Base-by-base conservation (phyloP, 2,888 invertebrate species). In the Globia sparganii region DNA sequence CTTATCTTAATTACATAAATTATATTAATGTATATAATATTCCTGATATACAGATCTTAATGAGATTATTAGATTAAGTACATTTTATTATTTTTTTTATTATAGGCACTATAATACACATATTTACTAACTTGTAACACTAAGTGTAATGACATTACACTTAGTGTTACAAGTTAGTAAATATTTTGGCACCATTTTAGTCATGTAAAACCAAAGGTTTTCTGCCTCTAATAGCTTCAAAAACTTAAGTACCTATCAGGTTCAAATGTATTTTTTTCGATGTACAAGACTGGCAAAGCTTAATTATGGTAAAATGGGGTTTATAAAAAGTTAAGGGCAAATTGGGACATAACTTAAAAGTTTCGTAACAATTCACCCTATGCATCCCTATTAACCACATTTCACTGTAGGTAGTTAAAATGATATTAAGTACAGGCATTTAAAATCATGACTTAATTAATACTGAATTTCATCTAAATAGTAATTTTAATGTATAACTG, bases 41-140 rank as follows among this genome's bases (percentile, higher is more conserved):
- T 78, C 70, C 79, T 85, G 81, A 87, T 88, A 88, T 86, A 91
- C 88, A 91, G 91, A 91, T 90, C 90, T 88, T 86, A 85, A 72
- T 77, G 89, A 88, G 89, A 89, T 87, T 87, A 80, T 81, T 85
- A 81, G 77, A 79, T 80, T 67, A n/a, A n/a, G n/a, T n/a, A 84
- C 11, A 76, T 72, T 0, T 43, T 15, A 43, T 43, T 80, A 81
- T 62, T 82, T 82, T 72, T 75, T 69, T 76, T 82, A 83, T 64
- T 77, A 81, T 85, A 88, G 87, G 88, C 88, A 88, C 88, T 88
- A 84, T n/a, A n/a, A n/a, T n/a, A n/a, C n/a, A n/a, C n/a, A n/a
- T n/a, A n/a, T n/a, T n/a, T n/a, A n/a, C n/a, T n/a, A n/a, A n/a
- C n/a, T n/a, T n/a, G n/a, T n/a, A n/a, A n/a, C n/a, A n/a, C n/a